Base-by-base conservation (phyloP, 2,888 invertebrate genomes). In the Globia sparganii region DNA sequence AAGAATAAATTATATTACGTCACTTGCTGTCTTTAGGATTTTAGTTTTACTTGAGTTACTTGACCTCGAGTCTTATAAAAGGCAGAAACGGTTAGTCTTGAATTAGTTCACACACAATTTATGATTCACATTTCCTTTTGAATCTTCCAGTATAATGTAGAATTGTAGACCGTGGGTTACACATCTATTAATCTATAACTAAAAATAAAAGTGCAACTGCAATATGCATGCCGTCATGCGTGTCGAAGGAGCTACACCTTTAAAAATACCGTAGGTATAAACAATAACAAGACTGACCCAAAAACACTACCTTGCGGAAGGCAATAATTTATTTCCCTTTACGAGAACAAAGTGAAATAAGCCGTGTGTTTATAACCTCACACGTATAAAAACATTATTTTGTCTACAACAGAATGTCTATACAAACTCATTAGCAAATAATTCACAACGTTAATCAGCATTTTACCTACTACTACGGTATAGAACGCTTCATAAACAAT, bases 291-390 rank as follows among this genome's bases (percentile, higher is more conserved):
- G 2, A 56, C 28, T 62, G 53, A 43, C 34, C 72, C 66, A 67
- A 64, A 83, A 34, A 86, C 37, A 56, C 34, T 68, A 71, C 84
- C 72, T 65, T 83, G 72, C 8, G 53, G 66, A 40, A 81, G n/a
- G 13, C 72, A 62, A 70, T 62, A 31, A 61, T 40, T 62, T 62
- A 58, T 11, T 59, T 70, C 34, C 18, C 13, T 80, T 61, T 28
- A 61, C 53, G 1, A 40, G 15, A 61, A 49, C 46, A 72, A 65
- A 80, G 56, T 4, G 6, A 72, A 53, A 56, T 13, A 21, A 43
- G 4, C 8, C 15, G 25, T 15, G 46, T 58, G 62, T 76, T 58
- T 69, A 31, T 49, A 66, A 37, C 43, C 18, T 4, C 34, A 65
- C 34, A 15, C n/a, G 25, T 18, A 31, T 21, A 9, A 43, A 64